Evolutionary conservation across 2,797 vertebrate genomes (phyloP).

Genomic region (Florisuga fusca): DNA sequence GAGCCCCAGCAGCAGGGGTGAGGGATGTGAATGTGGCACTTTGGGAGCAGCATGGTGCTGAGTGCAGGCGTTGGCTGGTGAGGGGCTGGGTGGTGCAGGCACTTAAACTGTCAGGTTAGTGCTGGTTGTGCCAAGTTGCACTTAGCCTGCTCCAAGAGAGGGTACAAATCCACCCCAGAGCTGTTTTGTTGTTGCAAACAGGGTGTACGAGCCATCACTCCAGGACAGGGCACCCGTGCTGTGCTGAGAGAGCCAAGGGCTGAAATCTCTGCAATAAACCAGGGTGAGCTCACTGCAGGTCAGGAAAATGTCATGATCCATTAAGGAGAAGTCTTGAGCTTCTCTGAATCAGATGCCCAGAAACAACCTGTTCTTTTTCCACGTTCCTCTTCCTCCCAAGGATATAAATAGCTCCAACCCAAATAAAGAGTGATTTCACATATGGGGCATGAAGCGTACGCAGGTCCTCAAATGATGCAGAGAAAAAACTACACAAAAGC

Average conservation of each 20-base stretch:
- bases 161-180: background rate
- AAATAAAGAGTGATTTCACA: constrained; percentile 14
- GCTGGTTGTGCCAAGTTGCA: accelerated
- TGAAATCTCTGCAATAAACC: accelerated
- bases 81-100: background rate
- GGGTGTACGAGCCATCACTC: background rate
- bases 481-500: background rate
- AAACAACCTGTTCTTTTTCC: background rate
- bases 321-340: background rate
- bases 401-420: background rate
- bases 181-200: accelerated
- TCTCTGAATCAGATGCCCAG: background rate
- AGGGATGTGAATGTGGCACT: accelerated
- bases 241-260: background rate
- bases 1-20: background rate
- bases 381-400: background rate
- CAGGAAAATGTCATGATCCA: background rate
- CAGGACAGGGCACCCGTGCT: background rate
- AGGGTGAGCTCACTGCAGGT: background rate
- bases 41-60: background rate
- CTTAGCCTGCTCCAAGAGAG: background rate
- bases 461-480: background rate
- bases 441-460: background rate
- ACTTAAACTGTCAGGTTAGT: accelerated
- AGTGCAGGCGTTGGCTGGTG: background rate